Evolutionary conservation across 2,888 invertebrate genomes (phyloP), one percentile per base, ranked within the genome.

Genomic region (Embidobia sp.): DNA sequence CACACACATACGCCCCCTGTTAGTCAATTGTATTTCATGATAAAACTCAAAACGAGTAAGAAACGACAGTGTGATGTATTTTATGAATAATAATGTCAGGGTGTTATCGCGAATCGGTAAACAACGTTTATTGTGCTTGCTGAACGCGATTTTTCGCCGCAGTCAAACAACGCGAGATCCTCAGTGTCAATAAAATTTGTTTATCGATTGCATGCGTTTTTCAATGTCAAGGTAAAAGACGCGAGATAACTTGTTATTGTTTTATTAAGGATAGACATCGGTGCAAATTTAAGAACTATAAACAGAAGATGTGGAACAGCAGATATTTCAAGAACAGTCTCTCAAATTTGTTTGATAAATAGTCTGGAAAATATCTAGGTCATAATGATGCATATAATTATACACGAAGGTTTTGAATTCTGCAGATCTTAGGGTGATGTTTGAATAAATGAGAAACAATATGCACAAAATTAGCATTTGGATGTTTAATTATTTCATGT

Each of bases 21-120:
- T n/a, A n/a, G n/a, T 42, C 42, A 44, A 59, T 33, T 44, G 42
- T 31, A 59, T 31, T 44, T 33, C 22, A 18, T 15, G 44, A 31
- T 33, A 44, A 59, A 59, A 7, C 11, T 18, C 18, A 15, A 22
- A 18, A 11, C 16, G 18, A 57, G 53, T 7, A 22, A 26, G 37
- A 15, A 15, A 37, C 11, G 46, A 10, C 4, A 44, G 2, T 11
- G 27, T 19, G 19, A 19, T 16, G 10, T 40, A 40, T 64, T 49
- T 63, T 49, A 49, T 40, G 49, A 49, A 63, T 49, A 63, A 63
- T 29, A 48, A 64, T 40, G 19, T 31, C 49, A 27, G 31, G n/a
- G 26, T 11, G 64, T 64, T 63, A 48, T 49, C 63, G 10, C 63
- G 19, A 22, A 49, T 49, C 48, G 13, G 37, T 26, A 63, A 63